Percentiles rank a stretch among this genome's conserved stretches.
Conservation (phyloP, 2,113 vertebrate species). For the Epinephelus moara region DNA sequence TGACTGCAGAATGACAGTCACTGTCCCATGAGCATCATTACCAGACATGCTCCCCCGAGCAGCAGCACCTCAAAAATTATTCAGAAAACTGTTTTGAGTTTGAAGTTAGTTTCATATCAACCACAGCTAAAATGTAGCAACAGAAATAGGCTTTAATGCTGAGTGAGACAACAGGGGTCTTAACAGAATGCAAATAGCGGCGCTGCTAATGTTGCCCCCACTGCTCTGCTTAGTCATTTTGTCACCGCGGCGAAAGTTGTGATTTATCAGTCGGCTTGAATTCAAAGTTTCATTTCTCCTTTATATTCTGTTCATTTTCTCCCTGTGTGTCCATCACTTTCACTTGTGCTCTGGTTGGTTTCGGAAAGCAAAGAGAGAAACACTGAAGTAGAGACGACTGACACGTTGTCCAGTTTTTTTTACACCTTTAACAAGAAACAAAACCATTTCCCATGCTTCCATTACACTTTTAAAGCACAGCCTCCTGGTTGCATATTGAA, state of each 20-base stretch:
- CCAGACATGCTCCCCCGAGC: constrained; percentile 32
- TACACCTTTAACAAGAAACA: neutral
- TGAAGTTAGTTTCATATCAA: neutral
- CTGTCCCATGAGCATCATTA: constrained; percentile 60
- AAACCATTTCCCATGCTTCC: neutral
- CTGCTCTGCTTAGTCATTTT: constrained; percentile 24
- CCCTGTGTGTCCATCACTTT: neutral
- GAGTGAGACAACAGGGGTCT: neutral
- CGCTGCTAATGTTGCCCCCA: neutral
- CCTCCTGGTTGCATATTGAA: neutral
- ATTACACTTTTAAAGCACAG: neutral
- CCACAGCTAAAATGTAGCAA: neutral
- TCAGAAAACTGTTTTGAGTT: constrained; percentile 20
- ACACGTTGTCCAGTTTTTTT: neutral
- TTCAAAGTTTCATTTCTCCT: constrained; percentile 21
- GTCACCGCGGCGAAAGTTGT: neutral
- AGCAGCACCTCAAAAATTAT: constrained; percentile 37
- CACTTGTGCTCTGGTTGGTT: neutral
- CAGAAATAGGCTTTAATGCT: neutral
- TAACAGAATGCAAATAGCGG: neutral
- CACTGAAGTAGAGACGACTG: neutral
- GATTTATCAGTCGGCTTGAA: constrained; percentile 13
- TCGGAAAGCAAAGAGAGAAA: neutral
- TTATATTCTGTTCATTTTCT: neutral
- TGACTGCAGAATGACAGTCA: constrained; percentile 48